Conservation (phyloP, 2,888 invertebrate species). For the Andrena hattorfiana region DNA sequence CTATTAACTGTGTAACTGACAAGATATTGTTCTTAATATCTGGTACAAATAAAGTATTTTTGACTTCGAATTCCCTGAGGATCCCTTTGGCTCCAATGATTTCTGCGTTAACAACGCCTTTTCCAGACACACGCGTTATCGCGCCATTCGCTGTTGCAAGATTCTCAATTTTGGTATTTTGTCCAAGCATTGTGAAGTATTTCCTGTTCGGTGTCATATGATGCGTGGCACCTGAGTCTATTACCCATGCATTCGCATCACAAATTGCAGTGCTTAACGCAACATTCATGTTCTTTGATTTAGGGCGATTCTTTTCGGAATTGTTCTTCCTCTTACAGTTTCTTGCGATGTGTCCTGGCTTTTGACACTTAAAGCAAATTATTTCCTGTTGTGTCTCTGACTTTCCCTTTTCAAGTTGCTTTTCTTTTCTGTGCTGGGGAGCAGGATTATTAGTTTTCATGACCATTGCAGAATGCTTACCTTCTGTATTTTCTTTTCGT, state of each 20-base stretch:
- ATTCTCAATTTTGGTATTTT: slow-evolving; percentile 1
- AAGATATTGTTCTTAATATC: neutral
- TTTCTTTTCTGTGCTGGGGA: neutral
- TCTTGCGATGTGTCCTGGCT: neutral
- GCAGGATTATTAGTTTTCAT: neutral
- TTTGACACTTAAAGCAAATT: slow-evolving; percentile 11
- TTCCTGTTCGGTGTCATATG: slow-evolving; percentile 1
- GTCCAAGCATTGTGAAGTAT: neutral
- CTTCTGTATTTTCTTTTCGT: slow-evolving; percentile 5
- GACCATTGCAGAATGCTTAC: slow-evolving; percentile 5
- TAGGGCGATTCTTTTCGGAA: neutral
- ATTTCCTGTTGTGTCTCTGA: neutral
- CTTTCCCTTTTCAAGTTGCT: neutral
- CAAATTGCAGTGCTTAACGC: neutral
- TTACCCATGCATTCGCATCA: neutral
- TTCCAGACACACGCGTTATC: neutral
- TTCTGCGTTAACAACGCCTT: slow-evolving; percentile 10
- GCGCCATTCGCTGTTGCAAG: slow-evolving; percentile 10
- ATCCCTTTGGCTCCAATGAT: slow-evolving; percentile 13
- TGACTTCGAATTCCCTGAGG: neutral
- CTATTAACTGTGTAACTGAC: neutral
- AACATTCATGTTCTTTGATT: slow-evolving; percentile 3
- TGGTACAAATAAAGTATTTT: neutral
- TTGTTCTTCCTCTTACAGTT: slow-evolving; percentile 1
- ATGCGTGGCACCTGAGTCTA: slow-evolving; percentile 1